Base-by-base conservation (phyloP, 2,797 vertebrate species). In the Linurgus olivaceus region DNA sequence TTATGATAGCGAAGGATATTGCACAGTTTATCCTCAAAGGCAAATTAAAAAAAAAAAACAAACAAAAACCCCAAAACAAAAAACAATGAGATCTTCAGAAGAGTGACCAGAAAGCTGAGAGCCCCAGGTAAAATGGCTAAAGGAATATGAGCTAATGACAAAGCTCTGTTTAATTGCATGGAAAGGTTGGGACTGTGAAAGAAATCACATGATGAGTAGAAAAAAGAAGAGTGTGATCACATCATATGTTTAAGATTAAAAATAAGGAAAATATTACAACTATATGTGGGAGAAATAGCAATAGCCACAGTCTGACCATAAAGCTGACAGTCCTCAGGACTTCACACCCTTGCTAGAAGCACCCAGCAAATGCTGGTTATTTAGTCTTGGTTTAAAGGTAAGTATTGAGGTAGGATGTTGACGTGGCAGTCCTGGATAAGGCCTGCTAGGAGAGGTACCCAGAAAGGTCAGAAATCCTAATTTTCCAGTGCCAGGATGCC, bases 101-200 rank as follows among this genome's bases (percentile, higher is more conserved):
- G 24, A 67, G 26, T 2, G 4, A 52, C 3, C 28, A 66, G n/a
- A 62, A 67, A 67, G 28, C 10, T 83, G 28, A 52, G 28, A 63
- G 1, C 0, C 17, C 29, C 54, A 68, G 20, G 18, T 38, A 29
- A 79, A 90, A 35, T 7, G 2, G 2, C 8, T 51, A 31, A 87
- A 54, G 26, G 37, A 35, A 42, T 45, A 37, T 61, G n/a, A 92
- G 7, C 3, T 33, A 51, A 52, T 13, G 26, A 7, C 7, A 80
- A 90, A 71, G 5, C 48, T 81, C 48, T 40, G 10, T 8, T 13
- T 37, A 77, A 67, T 10, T 63, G 4, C 20, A 52, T 20, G 16
- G 35, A 37, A 54, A 50, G 4, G 0, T 8, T 77, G 3, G 8
- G 21, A 70, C 8, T 1, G 1, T 13, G 28, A 31, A 67, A 38